phyloP scores from a whole-genome alignment of 2,797 vertebrate genomes.

The Rhynchotus rufescens region DNA sequence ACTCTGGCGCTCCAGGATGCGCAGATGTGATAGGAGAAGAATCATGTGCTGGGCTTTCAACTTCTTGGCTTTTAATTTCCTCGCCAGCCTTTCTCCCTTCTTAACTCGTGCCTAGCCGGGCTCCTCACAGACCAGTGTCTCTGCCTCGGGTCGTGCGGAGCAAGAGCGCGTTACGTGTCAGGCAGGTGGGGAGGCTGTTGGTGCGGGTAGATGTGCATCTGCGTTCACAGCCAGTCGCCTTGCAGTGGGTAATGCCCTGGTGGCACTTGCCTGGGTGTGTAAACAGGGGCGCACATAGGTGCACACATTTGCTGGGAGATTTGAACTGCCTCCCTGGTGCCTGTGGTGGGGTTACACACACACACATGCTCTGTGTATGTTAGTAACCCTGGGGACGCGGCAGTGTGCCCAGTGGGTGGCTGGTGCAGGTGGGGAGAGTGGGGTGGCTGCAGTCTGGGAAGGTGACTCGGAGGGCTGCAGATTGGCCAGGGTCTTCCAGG shows the following conservation, averaged over 20 bases:
- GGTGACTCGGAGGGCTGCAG: fast-evolving
- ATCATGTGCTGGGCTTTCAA: conserved; percentile 59
- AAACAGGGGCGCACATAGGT: background rate
- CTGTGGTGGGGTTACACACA: background rate
- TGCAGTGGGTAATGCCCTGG: background rate
- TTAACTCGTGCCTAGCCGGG: conserved; percentile 51
- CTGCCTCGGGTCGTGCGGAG: fast-evolving
- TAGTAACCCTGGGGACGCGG: background rate
- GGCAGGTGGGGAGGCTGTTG: background rate
- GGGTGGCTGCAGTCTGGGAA: background rate
- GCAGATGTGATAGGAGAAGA: conserved; percentile 65
- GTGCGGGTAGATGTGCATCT: background rate
- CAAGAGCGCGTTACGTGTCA: fast-evolving
- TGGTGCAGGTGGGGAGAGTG: too few relatives aligned
- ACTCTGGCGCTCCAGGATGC: conserved; percentile 70
- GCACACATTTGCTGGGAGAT: background rate
- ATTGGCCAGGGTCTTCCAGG: background rate
- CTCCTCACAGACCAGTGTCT: background rate
- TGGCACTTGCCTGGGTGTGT: background rate
- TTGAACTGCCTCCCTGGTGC: background rate
- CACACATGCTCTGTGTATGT: fast-evolving
- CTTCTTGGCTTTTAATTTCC: conserved; percentile 53
- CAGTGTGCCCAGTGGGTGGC: background rate
- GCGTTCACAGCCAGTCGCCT: background rate
- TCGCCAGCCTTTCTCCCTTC: background rate